A percentile compares a stretch with the other conserved stretches of the same genome.
Conservation (phyloP, 2,113 vertebrate genomes). For the Struthio camelus region DNA sequence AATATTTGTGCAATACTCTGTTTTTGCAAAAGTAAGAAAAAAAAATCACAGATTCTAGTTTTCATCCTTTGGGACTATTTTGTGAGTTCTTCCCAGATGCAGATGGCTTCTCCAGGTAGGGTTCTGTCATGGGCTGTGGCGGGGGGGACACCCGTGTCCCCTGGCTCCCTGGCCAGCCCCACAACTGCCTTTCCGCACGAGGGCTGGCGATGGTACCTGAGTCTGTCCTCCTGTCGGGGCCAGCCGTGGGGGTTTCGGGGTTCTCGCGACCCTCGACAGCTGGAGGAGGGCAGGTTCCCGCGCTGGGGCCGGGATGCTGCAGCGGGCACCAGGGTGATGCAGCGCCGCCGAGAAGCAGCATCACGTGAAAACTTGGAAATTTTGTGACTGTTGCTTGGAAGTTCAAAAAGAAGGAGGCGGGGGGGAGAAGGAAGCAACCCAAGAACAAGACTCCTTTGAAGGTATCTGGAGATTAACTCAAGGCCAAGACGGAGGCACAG, state of each 20-base stretch:
- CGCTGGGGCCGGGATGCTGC: neutral
- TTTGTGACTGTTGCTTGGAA: neutral
- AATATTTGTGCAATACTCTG: neutral
- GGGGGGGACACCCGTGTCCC: rapidly evolving
- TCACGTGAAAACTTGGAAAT: neutral
- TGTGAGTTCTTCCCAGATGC: neutral
- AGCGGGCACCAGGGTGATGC: neutral
- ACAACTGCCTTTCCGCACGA: too few species aligned
- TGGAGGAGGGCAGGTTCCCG: too few species aligned
- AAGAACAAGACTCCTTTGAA: constrained; percentile 50
- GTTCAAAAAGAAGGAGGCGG: constrained; percentile 36
- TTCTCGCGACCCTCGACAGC: too few species aligned
- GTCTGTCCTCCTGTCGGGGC: neutral
- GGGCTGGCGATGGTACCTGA: neutral
- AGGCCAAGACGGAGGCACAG: constrained; percentile 39
- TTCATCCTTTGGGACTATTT: neutral
- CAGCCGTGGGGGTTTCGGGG: too few species aligned
- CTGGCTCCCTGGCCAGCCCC: too few species aligned
- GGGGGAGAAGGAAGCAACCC: too few species aligned
- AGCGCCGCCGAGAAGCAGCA: neutral
- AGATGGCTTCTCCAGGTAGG: neutral
- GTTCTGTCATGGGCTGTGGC: too few species aligned
- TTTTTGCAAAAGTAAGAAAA: neutral
- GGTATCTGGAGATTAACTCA: constrained; percentile 66
- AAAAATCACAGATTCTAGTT: too few species aligned